phyloP scores from a whole-genome alignment of 2,888 invertebrate genomes.

The Polyploca ridens region DNA sequence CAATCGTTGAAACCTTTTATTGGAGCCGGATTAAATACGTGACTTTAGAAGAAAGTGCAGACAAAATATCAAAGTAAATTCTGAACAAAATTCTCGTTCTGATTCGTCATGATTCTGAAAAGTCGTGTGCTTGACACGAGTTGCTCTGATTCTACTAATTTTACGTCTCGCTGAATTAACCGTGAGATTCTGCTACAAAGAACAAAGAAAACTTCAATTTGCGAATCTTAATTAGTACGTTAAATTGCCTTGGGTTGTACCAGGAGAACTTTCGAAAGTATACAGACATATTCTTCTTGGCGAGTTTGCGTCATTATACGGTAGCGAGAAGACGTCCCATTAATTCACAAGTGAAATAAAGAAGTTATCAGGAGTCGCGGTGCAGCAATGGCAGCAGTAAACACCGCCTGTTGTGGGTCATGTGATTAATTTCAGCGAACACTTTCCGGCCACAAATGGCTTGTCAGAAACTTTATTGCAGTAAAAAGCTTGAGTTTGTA shows the following conservation, averaged over 20 bases:
- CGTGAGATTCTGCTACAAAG: slow-evolving; percentile 58
- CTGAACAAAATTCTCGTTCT: slow-evolving; percentile 44
- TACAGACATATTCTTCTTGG: slow-evolving; percentile 30
- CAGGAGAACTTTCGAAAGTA: slow-evolving; percentile 44
- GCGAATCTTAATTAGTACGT: slow-evolving; percentile 62
- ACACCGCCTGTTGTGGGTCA: slow-evolving; percentile 64
- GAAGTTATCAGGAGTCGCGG: slow-evolving; percentile 62
- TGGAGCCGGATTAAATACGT: slow-evolving; percentile 50
- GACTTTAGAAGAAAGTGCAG: slow-evolving; percentile 43
- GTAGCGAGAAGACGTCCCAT: slow-evolving; percentile 36
- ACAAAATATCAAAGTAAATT: slow-evolving; percentile 49
- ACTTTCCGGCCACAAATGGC: slow-evolving; percentile 76
- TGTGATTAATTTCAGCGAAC: slow-evolving; percentile 76
- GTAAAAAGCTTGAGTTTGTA: slow-evolving; percentile 75
- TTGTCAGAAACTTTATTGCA: slow-evolving; percentile 81
- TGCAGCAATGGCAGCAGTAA: slow-evolving; percentile 52
- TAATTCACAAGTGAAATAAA: slow-evolving; percentile 57
- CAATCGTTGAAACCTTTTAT: slow-evolving; percentile 29
- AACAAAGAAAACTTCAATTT: slow-evolving; percentile 70
- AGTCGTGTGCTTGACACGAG: slow-evolving; percentile 60
- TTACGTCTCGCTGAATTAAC: slow-evolving; percentile 65
- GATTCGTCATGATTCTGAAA: slow-evolving; percentile 48
- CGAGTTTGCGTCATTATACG: slow-evolving; percentile 33
- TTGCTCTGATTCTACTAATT: slow-evolving; percentile 71
- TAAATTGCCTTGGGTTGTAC: slow-evolving; percentile 47